Evolutionary conservation across 2,797 vertebrate species (phyloP).

Genomic region (Merluccius polli): DNA sequence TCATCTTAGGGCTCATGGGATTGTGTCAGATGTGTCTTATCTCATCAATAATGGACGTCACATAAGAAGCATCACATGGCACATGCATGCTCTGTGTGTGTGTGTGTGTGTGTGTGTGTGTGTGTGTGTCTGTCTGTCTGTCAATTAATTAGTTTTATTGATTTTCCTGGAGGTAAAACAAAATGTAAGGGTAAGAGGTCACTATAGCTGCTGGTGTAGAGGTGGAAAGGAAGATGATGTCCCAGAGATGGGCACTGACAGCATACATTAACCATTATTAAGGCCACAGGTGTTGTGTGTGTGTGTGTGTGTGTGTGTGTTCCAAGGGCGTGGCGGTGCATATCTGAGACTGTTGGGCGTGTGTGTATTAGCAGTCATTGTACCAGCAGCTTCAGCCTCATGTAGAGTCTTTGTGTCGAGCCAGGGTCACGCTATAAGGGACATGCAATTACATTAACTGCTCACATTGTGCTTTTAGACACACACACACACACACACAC

Average conservation of each 20-base stretch:
- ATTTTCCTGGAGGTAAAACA: too few relatives aligned
- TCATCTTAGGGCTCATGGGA: slow-evolving; percentile 50
- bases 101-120: not conserved
- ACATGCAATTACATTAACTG: too few relatives aligned
- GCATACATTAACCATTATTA: slow-evolving; percentile 27
- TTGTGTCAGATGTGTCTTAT: slow-evolving; percentile 32
- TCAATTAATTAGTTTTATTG: too few relatives aligned
- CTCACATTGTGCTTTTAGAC: not conserved
- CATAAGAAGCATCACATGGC: slow-evolving; percentile 29
- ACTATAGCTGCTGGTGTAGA: slow-evolving; percentile 22
- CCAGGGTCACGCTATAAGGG: too few relatives aligned
- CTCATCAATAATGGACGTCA: slow-evolving; percentile 56
- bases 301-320: slow-evolving; percentile 13
- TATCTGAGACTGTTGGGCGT: slow-evolving; percentile 1
- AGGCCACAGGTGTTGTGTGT: not conserved
- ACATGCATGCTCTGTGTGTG: slow-evolving; percentile 24
- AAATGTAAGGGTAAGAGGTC: slow-evolving; percentile 7
- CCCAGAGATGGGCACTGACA: slow-evolving; percentile 37
- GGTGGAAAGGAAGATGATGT: too few relatives aligned
- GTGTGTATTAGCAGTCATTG: slow-evolving; percentile 38
- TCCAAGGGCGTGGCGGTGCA: slow-evolving; percentile 12
- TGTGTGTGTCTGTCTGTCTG: slow-evolving; percentile 2
- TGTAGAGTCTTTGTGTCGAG: slow-evolving; percentile 3
- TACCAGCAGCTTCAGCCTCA: slow-evolving; percentile 16
- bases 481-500: slow-evolving; percentile 11